phyloP scores from a whole-genome alignment of 2,888 invertebrate species.

The Dryocosmus kuriphilus region DNA sequence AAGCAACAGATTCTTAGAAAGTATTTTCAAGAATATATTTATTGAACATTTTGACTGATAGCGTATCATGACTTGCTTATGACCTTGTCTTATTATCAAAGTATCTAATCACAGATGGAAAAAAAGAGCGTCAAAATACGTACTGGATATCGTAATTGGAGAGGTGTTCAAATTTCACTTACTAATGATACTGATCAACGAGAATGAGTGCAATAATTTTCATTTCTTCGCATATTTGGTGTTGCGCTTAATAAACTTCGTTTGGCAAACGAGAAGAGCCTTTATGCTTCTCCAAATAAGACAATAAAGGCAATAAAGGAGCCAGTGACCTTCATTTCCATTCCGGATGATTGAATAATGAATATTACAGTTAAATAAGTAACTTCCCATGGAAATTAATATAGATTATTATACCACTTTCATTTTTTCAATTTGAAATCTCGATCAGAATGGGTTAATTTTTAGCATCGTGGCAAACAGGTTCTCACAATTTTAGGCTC shows the following conservation, averaged over 20 bases:
- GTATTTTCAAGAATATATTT: not conserved
- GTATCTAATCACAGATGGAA: not conserved
- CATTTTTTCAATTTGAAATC: no score
- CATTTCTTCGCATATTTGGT: not conserved
- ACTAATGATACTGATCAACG: not conserved
- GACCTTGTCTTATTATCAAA: no score
- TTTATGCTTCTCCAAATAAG: slow-evolving; percentile 31
- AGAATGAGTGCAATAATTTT: not conserved
- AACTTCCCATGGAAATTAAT: not conserved
- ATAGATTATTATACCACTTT: not conserved
- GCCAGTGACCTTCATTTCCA: slow-evolving; percentile 30
- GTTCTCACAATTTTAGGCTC: no score
- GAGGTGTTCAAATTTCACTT: not conserved
- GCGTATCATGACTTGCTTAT: not conserved
- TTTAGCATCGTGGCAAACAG: no score
- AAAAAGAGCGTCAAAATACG: not conserved
- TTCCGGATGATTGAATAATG: slow-evolving; percentile 25
- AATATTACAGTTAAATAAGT: not conserved
- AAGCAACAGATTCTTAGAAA: not conserved
- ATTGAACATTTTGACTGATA: not conserved
- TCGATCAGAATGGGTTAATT: no score
- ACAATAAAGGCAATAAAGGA: slow-evolving; percentile 36
- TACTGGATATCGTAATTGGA: not conserved
- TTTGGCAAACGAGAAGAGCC: not conserved
- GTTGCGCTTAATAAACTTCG: not conserved